Percentiles rank a stretch among this genome's conserved stretches.
phyloP scores from a whole-genome alignment of 1,140 invertebrate genomes.

The Bombus haemorrhoidalis region DNA sequence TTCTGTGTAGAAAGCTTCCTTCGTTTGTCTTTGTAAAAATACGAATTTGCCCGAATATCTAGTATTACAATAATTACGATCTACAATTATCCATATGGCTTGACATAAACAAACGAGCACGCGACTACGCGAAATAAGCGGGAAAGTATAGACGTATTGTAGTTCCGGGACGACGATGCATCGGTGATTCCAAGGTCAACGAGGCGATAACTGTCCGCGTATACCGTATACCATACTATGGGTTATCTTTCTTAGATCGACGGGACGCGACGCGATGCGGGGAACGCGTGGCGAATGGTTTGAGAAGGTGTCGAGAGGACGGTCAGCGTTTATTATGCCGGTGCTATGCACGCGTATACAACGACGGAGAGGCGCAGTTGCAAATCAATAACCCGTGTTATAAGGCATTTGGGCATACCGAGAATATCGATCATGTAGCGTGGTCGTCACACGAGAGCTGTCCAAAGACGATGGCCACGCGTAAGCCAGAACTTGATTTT shows the following conservation, averaged over 20 bases:
- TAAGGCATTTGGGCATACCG: slow-evolving; percentile 50
- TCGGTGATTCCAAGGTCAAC: slow-evolving; percentile 13
- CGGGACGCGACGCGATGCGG: background rate
- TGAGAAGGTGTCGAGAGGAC: background rate
- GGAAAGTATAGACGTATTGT: background rate
- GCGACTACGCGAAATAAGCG: background rate
- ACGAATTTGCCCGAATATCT: too few species aligned
- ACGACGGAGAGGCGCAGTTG: slow-evolving; percentile 35
- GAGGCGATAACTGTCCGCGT: slow-evolving; percentile 4
- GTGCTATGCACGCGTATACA: slow-evolving; percentile 41
- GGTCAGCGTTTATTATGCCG: slow-evolving; percentile 31
- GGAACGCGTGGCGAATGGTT: background rate
- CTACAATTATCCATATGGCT: too few species aligned
- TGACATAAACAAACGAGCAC: background rate
- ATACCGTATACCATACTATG: background rate
- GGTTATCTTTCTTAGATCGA: slow-evolving; percentile 16
- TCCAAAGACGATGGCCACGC: slow-evolving; percentile 8
- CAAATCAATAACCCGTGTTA: slow-evolving; percentile 54
- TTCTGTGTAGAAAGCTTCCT: too few species aligned
- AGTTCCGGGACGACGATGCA: background rate
- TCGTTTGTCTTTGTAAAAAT: too few species aligned
- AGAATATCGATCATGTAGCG: slow-evolving; percentile 50
- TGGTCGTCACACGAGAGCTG: background rate
- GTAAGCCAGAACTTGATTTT: background rate
- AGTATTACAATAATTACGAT: too few species aligned